Evolutionary conservation across 2,797 vertebrate species (phyloP), one percentile per base, ranked within the genome.

Genomic region (Sardinella longiceps): DNA sequence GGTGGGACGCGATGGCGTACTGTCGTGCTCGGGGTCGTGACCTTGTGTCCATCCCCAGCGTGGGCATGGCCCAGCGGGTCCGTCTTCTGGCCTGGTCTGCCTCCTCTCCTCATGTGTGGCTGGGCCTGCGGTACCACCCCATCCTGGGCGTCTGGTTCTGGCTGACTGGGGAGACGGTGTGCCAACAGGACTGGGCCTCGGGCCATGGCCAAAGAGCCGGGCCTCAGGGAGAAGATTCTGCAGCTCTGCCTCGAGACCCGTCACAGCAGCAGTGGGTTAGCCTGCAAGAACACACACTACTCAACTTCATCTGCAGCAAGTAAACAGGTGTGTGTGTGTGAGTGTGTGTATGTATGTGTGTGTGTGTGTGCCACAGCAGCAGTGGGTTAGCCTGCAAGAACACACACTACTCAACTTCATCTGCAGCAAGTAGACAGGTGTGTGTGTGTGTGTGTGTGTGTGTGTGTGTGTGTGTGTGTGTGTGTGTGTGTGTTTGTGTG

Each of bases 131-230:
- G 39, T 80, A 83, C 84, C 83, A 46, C 70, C 84, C 74, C 14
- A 12, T 50, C 50, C 81, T 83, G 43, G 23, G 51, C 12, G 53
- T 87, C 81, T 88, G 86, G 86, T 84, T 51, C 84, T 88, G 86
- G 86, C 80, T 87, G 63, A 85, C 12, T 28, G 84, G 80, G 43
- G 70, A 80, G 2, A 45, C 3, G 6, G 23, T 81, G 23, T 89
- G 87, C 50, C 84, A 86, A 37, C 39, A 74, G 51, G 86, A 85
- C 85, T 87, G 84, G 88, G 84, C 88, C 63, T 39, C 58, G 10
- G 85, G 82, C 28, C 80, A 87, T 5, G 43, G 84, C 28, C 80
- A 10, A 0, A 23, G 25, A 48, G 39, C 39, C 6, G 28, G 45
- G 77, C 46, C 46, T 1, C 46, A 48, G 46, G 46, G 46, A 10